Base-by-base conservation (phyloP, 2,888 invertebrate genomes). In the Alentia gelatinosa region DNA sequence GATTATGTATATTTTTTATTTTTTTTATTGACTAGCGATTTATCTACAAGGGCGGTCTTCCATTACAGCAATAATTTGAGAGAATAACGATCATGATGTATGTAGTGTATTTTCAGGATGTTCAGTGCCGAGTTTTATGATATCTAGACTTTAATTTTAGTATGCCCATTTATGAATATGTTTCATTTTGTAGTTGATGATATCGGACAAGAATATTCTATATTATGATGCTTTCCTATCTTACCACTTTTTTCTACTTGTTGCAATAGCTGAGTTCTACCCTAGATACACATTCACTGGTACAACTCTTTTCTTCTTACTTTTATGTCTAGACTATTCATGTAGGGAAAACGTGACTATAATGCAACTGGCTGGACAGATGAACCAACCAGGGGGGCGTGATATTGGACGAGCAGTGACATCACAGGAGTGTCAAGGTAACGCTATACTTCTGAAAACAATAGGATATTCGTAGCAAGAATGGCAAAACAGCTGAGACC, bases 391-490 rank as follows among this genome's bases (percentile, higher is more conserved):
- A 7, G 86, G 86, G 9, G 86, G 86, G 1, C 26, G 9, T 9
- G 30, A 86, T 47, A 19, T 86, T 5, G 86, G 86, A 4, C 42
- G 30, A 5, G 30, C 86, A 5, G 7, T 86, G n/a, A 86, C 42
- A 12, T 42, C 47, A 47, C 7, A 42, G 35, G 26, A 86, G 30
- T 86, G 86, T 47, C 86, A 47, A 86, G 79, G 79, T 79, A 35
- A 79, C 5, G 9, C 30, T 7, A n/a, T 7, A 19, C 7, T 15
- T 7, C 9, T n/a, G 15, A 68, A n/a, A 7, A 68, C 5, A 26
- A 5, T 7, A 68, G 68, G 7, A 68, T 47, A 47, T 47, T 12
- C 47, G 19, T 47, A 47, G 47, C 19, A 12, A 47, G 7, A 12
- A 12, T 47, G 19, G 7, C 47, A 12, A 47, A 47, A 19, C 47